phyloP scores from a whole-genome alignment of 2,888 invertebrate species.

The Mythimna impura region DNA sequence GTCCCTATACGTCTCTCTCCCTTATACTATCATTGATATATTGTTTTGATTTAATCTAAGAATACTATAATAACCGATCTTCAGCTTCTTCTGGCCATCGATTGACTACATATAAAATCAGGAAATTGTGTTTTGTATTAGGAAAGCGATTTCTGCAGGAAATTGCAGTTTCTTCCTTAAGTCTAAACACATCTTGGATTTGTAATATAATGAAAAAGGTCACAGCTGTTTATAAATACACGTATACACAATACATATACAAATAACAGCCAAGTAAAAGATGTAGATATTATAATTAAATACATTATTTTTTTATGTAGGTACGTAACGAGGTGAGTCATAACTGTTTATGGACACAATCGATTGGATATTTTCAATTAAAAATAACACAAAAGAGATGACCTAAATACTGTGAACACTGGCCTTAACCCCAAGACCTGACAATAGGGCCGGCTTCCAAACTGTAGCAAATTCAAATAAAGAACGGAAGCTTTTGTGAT shows the following conservation, averaged over 20 bases:
- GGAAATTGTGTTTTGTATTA: neutral
- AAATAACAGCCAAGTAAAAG: neutral
- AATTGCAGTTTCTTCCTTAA: neutral
- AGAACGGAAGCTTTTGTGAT: conserved; percentile 20
- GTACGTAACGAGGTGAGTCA: neutral
- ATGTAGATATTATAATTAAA: neutral
- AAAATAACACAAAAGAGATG: neutral
- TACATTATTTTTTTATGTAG: neutral
- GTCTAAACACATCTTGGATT: neutral
- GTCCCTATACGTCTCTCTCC: too few relatives aligned
- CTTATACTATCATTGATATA: too few relatives aligned
- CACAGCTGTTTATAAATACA: conserved; percentile 2
- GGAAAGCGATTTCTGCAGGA: neutral
- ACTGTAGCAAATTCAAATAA: conserved; percentile 6
- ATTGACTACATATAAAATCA: neutral
- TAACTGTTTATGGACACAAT: neutral
- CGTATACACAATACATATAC: neutral
- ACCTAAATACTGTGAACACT: conserved; percentile 17
- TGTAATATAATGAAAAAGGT: neutral
- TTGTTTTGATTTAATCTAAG: too few relatives aligned
- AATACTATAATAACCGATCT: too few relatives aligned
- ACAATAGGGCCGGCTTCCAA: neutral
- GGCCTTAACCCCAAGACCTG: conserved; percentile 1
- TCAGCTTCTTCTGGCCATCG: too few relatives aligned
- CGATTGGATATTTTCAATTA: conserved; percentile 9